These are phyloP conservation scores for Python bivittatus DNA, from an alignment of 2,113 vertebrate genomes.

Conservation along the genomic window DNA sequence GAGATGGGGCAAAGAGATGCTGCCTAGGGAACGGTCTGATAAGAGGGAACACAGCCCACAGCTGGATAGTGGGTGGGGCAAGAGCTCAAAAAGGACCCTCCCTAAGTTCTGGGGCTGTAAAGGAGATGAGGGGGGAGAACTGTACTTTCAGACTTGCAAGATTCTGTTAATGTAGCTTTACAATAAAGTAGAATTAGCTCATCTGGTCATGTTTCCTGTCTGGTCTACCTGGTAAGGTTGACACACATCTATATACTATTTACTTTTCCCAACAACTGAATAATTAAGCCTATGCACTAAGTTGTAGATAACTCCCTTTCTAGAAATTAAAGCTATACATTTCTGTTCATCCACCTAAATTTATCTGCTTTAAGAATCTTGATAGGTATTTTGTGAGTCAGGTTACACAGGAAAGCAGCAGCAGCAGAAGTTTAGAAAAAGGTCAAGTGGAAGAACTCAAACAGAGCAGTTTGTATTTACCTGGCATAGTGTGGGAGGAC, in stretches of 20 bases:
- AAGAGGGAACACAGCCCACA: too few species aligned
- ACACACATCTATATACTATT: background rate
- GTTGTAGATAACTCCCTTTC: background rate
- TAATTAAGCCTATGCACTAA: background rate
- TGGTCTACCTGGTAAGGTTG: too few species aligned
- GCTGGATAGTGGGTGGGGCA: too few species aligned
- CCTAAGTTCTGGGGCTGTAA: too few species aligned
- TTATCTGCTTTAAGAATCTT: slow-evolving; percentile 9
- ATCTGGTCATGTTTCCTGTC: too few species aligned
- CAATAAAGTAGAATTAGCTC: too few species aligned
- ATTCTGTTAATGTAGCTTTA: too few species aligned
- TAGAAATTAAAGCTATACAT: background rate
- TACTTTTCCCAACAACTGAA: slow-evolving; percentile 6
- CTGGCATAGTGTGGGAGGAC: slow-evolving; percentile 12
- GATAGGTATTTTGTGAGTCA: slow-evolving; percentile 3
- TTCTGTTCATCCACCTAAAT: background rate
- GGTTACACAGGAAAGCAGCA: background rate
- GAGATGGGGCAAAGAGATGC: too few species aligned
- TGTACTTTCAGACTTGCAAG: too few species aligned
- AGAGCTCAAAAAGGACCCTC: too few species aligned
- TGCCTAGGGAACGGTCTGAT: too few species aligned
- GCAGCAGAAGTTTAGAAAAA: background rate
- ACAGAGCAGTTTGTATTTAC: background rate
- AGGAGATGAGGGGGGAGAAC: too few species aligned
- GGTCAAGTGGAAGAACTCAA: background rate